These are phyloP conservation scores for Anastatus disparis DNA, from an alignment of 1,140 invertebrate species.

Conservation along the genomic window DNA sequence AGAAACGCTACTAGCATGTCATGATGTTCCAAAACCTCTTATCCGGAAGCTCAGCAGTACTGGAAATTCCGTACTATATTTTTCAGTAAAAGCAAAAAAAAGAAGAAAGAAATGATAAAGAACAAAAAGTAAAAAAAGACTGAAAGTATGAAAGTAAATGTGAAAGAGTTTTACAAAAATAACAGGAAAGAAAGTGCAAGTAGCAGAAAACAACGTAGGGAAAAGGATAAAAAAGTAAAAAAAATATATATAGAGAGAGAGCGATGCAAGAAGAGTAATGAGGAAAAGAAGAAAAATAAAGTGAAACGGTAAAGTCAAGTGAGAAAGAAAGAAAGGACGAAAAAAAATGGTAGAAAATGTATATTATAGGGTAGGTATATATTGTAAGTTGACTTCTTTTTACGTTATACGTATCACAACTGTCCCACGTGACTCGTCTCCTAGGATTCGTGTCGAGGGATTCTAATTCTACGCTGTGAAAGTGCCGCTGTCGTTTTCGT, in stretches of 20 bases:
- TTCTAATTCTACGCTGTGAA: slow-evolving; percentile 23
- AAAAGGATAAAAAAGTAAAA: slow-evolving; percentile 13
- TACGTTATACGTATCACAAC: slow-evolving; percentile 6
- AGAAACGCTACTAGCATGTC: too few relatives aligned
- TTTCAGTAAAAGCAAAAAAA: background rate
- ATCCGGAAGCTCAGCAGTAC: too few relatives aligned
- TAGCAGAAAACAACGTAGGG: background rate
- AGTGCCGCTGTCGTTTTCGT: background rate
- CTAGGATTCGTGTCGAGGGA: slow-evolving; percentile 37
- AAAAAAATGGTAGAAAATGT: too few relatives aligned
- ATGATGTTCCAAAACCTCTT: too few relatives aligned
- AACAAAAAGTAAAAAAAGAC: background rate
- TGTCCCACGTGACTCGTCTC: slow-evolving; percentile 29
- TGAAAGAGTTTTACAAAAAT: slow-evolving; percentile 4
- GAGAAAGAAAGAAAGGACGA: background rate
- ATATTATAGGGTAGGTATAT: too few relatives aligned
- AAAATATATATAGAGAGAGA: slow-evolving; percentile 20
- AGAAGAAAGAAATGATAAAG: background rate
- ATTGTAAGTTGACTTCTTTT: too few relatives aligned
- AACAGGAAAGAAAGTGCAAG: background rate
- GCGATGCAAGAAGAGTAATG: slow-evolving; percentile 9
- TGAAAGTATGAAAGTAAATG: slow-evolving; percentile 22
- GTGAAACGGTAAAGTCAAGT: background rate
- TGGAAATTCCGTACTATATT: too few relatives aligned
- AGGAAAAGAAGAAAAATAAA: slow-evolving; percentile 23